A percentile compares a stretch with the other conserved stretches of the same genome.
Conservation (phyloP, 2,113 vertebrate genomes). For the Murina feae region DNA sequence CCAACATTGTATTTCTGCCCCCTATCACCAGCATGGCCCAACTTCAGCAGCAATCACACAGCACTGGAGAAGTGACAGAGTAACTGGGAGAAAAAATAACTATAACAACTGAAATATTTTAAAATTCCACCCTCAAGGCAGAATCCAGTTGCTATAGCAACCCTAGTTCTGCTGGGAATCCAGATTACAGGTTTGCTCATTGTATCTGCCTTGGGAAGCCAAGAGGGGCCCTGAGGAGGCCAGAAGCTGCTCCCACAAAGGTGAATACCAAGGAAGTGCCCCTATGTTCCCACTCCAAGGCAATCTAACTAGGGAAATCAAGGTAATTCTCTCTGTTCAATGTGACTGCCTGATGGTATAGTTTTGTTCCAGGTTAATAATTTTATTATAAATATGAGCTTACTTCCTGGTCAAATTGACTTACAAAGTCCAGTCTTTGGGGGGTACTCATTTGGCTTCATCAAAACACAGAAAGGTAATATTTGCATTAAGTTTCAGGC, state of each 20-base stretch:
- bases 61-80: slow-evolving; percentile 25
- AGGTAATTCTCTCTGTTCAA: neutral
- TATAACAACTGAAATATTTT: slow-evolving; percentile 56
- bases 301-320: neutral
- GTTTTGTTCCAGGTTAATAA: neutral
- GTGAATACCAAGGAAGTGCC: neutral
- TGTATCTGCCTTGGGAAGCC: neutral
- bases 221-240: neutral
- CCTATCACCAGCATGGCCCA: neutral
- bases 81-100: neutral
- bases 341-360: neutral
- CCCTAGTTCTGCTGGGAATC: slow-evolving; percentile 50
- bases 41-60: neutral
- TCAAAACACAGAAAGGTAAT: neutral
- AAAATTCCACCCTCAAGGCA: slow-evolving; percentile 52
- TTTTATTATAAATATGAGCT: neutral
- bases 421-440: neutral
- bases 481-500: neutral
- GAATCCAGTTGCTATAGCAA: slow-evolving; percentile 68
- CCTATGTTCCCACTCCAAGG: neutral
- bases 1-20: too few relatives aligned
- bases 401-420: neutral
- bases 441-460: neutral
- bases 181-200: slow-evolving; percentile 20
- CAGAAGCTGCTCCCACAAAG: neutral